These are phyloP conservation scores for Onthophagus sagittarius DNA, from an alignment of 2,888 invertebrate genomes.

Conservation along the genomic window DNA sequence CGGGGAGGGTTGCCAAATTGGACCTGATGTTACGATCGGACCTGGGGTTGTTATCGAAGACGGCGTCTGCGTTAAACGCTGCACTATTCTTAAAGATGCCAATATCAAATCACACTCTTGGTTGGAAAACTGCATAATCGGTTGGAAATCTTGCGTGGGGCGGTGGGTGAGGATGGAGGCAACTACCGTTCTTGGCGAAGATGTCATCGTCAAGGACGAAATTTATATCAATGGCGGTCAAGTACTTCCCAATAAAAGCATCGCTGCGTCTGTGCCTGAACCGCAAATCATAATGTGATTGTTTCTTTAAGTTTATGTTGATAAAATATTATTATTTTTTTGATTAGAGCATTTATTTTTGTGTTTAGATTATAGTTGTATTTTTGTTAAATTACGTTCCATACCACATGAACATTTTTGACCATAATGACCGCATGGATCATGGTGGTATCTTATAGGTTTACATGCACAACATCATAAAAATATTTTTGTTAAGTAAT, in stretches of 20 bases:
- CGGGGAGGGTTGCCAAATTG: conserved; percentile 91
- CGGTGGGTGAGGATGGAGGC: conserved; percentile 99
- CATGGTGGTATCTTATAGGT: not conserved
- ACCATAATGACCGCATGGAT: not conserved
- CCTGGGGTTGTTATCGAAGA: conserved; percentile 90
- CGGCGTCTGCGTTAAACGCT: conserved; percentile 93
- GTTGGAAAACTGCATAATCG: conserved; percentile 95
- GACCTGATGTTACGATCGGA: conserved; percentile 98
- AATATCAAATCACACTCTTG: conserved; percentile 88
- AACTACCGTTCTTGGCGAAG: conserved; percentile 95
- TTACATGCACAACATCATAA: not conserved
- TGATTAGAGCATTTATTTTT: not conserved
- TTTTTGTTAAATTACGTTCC: not conserved
- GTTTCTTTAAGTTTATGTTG: conserved; percentile 1
- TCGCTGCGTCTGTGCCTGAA: conserved; percentile 89
- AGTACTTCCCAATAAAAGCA: conserved; percentile 85
- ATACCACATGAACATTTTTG: not conserved
- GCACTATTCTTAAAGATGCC: conserved; percentile 84
- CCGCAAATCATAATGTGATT: conserved; percentile 97
- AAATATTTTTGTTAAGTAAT: not conserved
- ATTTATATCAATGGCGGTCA: conserved; percentile 97
- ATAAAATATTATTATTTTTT: not conserved
- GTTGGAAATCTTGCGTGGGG: conserved; percentile 93
- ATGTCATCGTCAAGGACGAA: conserved; percentile 98
- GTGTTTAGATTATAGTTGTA: not conserved